Base-by-base conservation (phyloP, 2,888 invertebrate genomes). In the Drymonia ruficornis region DNA sequence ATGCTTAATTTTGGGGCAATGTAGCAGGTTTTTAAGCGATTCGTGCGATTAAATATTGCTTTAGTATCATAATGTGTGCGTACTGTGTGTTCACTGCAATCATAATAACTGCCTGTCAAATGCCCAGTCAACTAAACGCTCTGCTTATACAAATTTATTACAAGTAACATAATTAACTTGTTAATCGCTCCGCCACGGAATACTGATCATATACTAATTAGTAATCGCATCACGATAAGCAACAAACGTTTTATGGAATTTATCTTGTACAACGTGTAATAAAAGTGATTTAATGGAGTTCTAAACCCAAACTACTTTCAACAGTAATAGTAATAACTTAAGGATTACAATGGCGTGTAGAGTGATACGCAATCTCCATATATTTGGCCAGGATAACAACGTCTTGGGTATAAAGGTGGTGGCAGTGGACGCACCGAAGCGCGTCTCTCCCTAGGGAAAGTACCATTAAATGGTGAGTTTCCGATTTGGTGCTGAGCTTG, bases 381-480 rank as follows among this genome's bases (percentile, higher is more conserved):
- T 40, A 40, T 40, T 40, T 16, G 40, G 40, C 16, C 8, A 1
- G 40, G 40, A 16, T 9, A 9, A 40, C 40, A 40, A 19, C 15
- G 46, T 56, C 43, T 53, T 52, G 55, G 19, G 47, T 50, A 54
- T 31, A 53, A 59, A 49, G 55, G 59, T 64, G 28, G 38, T 52
- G 45, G 23, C 64, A 63, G 50, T 47, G 23, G 67, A 63, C 65
- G 70, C 63, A 62, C 53, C 72, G 47, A 40, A 50, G 28, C 63
- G 70, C 56, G 47, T 55, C 59, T 59, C 52, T 67, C 59, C 65
- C 70, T 61, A 59, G 73, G 63, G 68, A 71, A 72, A 54, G 28
- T 28, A 13, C 31, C 49, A 64, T 58, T 42, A 61, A 70, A 70
- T 70, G 55, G 60, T 48, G 49, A 42, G 43, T 49, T n/a, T 56